phyloP scores from a whole-genome alignment of 2,113 vertebrate species.

The Ophiodon elongatus region DNA sequence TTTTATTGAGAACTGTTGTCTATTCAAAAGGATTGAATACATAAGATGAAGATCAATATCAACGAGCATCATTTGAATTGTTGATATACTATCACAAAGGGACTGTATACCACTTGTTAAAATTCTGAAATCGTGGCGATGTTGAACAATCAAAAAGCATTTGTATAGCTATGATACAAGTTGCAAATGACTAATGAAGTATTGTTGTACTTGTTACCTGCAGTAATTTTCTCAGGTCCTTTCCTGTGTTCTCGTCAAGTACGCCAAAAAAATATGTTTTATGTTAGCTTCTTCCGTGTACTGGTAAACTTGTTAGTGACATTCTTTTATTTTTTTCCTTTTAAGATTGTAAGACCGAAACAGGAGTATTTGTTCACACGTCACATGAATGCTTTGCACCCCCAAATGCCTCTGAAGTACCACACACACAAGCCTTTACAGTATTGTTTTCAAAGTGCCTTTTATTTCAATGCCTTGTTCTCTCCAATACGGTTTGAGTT shows the following conservation, averaged over 20 bases:
- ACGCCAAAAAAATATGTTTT: constrained; percentile 65
- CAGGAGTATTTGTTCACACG: constrained; percentile 21
- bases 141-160: constrained; percentile 59
- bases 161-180: constrained; percentile 39
- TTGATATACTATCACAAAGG: constrained; percentile 55
- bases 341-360: constrained; percentile 20
- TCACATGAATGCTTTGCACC: constrained; percentile 47
- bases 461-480: constrained; percentile 91
- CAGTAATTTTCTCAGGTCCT: constrained; percentile 71
- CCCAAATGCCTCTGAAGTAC: constrained; percentile 48
- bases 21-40: constrained; percentile 26
- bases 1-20: constrained; percentile 31
- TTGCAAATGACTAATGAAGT: constrained; percentile 20
- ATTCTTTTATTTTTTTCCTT: constrained; percentile 8
- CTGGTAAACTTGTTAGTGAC: constrained; percentile 14
- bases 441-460: constrained; percentile 92
- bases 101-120: constrained; percentile 67
- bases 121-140: constrained; percentile 35
- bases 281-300: constrained; percentile 38
- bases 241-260: constrained; percentile 56
- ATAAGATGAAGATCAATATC: constrained; percentile 33
- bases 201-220: constrained; percentile 46
- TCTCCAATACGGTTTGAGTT: constrained; percentile 89
- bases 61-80: constrained; percentile 22
- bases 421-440: constrained; percentile 53